Evolutionary conservation across 2,797 vertebrate genomes (phyloP).

Genomic region (Eurystomus glaucurus): DNA sequence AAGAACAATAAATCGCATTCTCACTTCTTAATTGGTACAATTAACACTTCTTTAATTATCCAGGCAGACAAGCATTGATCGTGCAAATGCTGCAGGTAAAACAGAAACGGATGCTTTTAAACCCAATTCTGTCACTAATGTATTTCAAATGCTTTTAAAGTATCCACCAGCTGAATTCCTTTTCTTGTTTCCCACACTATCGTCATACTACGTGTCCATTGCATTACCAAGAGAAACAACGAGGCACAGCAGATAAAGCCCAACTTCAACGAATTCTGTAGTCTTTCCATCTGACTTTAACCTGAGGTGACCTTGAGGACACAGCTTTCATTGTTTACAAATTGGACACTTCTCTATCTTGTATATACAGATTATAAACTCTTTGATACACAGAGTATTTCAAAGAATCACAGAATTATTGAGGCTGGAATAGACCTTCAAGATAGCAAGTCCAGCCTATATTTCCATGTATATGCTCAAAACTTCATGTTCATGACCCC

Average conservation of each 20-base stretch:
- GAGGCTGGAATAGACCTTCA: too few species aligned
- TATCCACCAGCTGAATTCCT: neutral
- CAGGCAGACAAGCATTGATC: slow-evolving; percentile 48
- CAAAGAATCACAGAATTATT: too few species aligned
- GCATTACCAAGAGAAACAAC: neutral
- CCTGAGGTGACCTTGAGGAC: neutral
- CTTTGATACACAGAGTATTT: neutral
- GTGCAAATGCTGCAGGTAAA: slow-evolving; percentile 67
- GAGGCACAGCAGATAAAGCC: fast-evolving
- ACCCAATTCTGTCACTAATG: neutral
- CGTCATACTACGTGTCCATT: neutral
- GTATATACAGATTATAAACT: neutral
- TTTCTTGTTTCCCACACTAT: neutral
- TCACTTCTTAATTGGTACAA: slow-evolving; percentile 72
- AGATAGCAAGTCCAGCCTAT: too few species aligned
- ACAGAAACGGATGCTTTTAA: slow-evolving; percentile 36
- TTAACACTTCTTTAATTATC: slow-evolving; percentile 75
- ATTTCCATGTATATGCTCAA: neutral
- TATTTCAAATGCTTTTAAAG: neutral
- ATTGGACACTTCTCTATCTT: neutral
- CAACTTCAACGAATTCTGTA: neutral
- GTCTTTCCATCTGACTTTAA: neutral
- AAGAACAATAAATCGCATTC: slow-evolving; percentile 70
- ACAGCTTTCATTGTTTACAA: neutral
- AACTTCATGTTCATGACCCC: neutral